Conservation (phyloP, 2,888 invertebrate species). For the Coelinius sp. region DNA sequence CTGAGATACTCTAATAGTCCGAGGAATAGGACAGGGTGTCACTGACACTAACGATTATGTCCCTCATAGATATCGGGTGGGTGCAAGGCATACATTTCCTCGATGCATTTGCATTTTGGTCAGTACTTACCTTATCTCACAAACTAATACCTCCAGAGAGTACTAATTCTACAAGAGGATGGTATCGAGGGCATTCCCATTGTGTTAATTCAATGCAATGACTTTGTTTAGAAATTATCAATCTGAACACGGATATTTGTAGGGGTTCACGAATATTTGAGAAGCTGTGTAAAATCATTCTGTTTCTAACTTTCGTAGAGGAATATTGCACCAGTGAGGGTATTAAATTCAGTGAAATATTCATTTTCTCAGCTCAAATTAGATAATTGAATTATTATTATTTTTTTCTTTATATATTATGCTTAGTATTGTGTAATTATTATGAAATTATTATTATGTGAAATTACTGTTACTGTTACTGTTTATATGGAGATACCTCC, state of each 20-base stretch:
- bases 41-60: slow-evolving; percentile 44
- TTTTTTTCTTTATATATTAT: too few relatives aligned
- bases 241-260: background rate
- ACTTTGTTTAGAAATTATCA: background rate
- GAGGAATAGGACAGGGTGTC: background rate
- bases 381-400: too few relatives aligned
- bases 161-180: background rate
- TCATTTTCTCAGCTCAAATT: too few relatives aligned
- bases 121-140: background rate
- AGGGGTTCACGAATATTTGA: background rate
- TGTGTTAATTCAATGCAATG: background rate
- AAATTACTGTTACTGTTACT: too few relatives aligned
- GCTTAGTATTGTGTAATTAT: too few relatives aligned
- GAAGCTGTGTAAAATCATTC: background rate
- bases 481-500: too few relatives aligned
- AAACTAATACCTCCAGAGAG: background rate
- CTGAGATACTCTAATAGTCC: slow-evolving; percentile 59
- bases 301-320: background rate
- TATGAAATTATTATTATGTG: too few relatives aligned
- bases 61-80: slow-evolving; percentile 55
- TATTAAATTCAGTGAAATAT: too few relatives aligned
- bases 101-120: background rate
- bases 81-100: background rate
- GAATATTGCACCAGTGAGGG: background rate
- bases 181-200: background rate